These are phyloP conservation scores for Mythimna ferrago DNA, from an alignment of 2,888 invertebrate species.

Conservation along the genomic window DNA sequence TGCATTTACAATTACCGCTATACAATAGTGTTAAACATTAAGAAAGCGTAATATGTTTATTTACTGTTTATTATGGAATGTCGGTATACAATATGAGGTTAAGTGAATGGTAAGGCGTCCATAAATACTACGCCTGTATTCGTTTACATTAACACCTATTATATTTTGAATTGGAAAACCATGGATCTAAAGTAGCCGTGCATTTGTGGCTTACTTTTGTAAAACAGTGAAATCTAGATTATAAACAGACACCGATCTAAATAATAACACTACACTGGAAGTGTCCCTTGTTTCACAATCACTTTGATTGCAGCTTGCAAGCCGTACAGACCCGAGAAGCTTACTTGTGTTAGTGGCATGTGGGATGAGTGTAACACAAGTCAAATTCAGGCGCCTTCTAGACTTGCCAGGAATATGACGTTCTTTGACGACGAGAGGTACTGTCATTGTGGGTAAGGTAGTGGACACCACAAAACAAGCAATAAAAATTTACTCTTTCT, in stretches of 20 bases:
- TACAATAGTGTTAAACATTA: slow-evolving; percentile 13
- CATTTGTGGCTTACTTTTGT: slow-evolving; percentile 9
- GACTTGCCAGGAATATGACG: slow-evolving; percentile 52
- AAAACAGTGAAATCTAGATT: slow-evolving; percentile 37
- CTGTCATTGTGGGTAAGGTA: slow-evolving; percentile 5
- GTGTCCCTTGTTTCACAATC: slow-evolving; percentile 50
- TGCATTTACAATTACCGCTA: slow-evolving; percentile 41
- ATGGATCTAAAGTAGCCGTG: slow-evolving; percentile 21
- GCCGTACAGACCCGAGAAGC: slow-evolving; percentile 45
- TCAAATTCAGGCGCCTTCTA: slow-evolving; percentile 45
- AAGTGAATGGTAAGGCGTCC: slow-evolving; percentile 28
- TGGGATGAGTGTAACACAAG: slow-evolving; percentile 44
- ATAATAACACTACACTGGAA: slow-evolving; percentile 45
- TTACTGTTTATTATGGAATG: slow-evolving; percentile 46
- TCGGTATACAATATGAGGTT: slow-evolving; percentile 17
- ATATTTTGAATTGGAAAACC: slow-evolving; percentile 18
- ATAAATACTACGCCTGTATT: slow-evolving; percentile 17
- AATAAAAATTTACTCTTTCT: slow-evolving; percentile 47
- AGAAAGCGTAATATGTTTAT: slow-evolving; percentile 39
- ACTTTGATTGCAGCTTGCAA: slow-evolving; percentile 33
- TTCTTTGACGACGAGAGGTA: slow-evolving; percentile 21
- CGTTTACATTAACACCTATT: slow-evolving; percentile 12
- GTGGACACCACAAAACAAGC: slow-evolving; percentile 21
- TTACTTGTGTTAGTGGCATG: slow-evolving; percentile 49
- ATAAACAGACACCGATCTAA: slow-evolving; percentile 54